These are phyloP conservation scores for Euplexia lucipara DNA, from an alignment of 2,888 invertebrate species.

Conservation along the genomic window DNA sequence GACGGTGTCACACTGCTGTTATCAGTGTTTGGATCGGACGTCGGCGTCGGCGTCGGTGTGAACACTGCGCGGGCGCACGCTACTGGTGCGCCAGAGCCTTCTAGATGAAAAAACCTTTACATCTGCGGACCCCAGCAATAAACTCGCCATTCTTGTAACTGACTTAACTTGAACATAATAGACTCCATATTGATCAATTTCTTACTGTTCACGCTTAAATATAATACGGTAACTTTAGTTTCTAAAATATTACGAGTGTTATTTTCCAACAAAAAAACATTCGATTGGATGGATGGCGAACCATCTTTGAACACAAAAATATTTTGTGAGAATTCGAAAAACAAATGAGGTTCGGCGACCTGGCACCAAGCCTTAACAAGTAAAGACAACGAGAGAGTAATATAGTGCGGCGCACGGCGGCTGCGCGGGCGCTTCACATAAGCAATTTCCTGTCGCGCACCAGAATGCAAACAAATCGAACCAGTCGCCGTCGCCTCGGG, in stretches of 20 bases:
- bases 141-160: constrained; percentile 2
- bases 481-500: constrained; percentile 67
- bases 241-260: too few relatives aligned
- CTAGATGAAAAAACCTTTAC: constrained; percentile 32
- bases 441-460: constrained; percentile 68
- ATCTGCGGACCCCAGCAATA: constrained; percentile 17
- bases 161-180: constrained; percentile 16
- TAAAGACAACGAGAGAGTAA: constrained; percentile 38
- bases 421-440: constrained; percentile 44
- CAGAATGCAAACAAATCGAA: constrained; percentile 77
- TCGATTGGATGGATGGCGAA: constrained; percentile 13
- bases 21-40: constrained; percentile 29
- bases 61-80: constrained; percentile 11
- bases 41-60: neutral
- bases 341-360: constrained; percentile 50
- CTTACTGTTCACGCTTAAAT: constrained; percentile 13
- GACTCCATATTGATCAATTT: constrained; percentile 1
- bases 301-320: constrained; percentile 29
- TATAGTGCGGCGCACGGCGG: constrained; percentile 24
- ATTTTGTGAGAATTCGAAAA: constrained; percentile 36
- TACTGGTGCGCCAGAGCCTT: constrained; percentile 31
- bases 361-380: constrained; percentile 33
- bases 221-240: constrained; percentile 37
- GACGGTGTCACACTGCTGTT: constrained; percentile 2
- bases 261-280: constrained; percentile 25